Base-by-base conservation (phyloP, 2,797 vertebrate species). In the Crypturellus tataupa region DNA sequence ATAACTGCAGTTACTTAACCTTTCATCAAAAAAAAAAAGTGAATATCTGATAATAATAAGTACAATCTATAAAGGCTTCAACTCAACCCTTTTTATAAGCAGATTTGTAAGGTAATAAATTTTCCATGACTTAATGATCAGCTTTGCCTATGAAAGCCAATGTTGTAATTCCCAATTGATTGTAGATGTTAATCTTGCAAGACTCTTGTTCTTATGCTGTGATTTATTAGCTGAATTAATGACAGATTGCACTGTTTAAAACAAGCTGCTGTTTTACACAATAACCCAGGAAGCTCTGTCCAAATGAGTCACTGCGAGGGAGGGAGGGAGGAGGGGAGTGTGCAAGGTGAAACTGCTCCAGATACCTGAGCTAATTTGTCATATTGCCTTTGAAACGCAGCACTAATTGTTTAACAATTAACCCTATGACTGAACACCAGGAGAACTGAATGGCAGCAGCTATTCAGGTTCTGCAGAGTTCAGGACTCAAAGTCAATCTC, bases 331-430 rank as follows among this genome's bases (percentile, higher is more conserved):
- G 81, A 87, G 70, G 46, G 67, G 17, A 51, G 13, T 0, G 5
- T 51, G 80, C 87, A 96, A 90, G 94, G 97, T 96, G 91, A 91
- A 94, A 91, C 93, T 67, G 90, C 94, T 93, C 37, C 6, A 8
- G n/a, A 85, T 92, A 97, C 94, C 96, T 98, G 95, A 96, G 97
- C 96, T 98, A 97, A 97, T 98, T 98, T 97, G 96, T 98, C 98
- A 98, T 93, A 89, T 29, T 97, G 72, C 86, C 87, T 96, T 87
- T 91, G 96, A 96, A 96, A 95, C 49, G 89, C 82, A 89, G 94
- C 82, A 76, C 95, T 96, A 96, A 96, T 96, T 96, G 96, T 94
- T 95, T 85, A 91, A 94, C 96, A 97, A 97, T 96, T 97, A 96
- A 97, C 96, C 97, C 93, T 93, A 14, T 15, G 91, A 94, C 96